These are phyloP conservation scores for Orchestia grillus DNA, from an alignment of 1,140 invertebrate species.

Conservation along the genomic window DNA sequence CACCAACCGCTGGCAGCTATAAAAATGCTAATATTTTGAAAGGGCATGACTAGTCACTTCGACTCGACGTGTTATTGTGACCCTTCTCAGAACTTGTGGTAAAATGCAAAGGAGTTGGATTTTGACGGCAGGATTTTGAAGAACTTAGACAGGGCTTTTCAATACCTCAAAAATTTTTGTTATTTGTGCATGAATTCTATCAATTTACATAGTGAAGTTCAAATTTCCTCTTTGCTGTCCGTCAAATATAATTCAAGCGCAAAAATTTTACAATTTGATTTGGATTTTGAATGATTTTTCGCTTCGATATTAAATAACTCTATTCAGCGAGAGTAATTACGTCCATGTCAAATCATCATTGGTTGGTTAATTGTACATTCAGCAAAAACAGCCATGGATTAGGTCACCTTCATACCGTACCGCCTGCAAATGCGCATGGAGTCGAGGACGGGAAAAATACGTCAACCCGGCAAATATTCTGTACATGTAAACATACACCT, in stretches of 20 bases:
- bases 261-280: not conserved
- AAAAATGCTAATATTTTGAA: conserved; percentile 11
- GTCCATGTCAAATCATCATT: no score
- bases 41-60: not conserved
- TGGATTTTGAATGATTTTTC: not conserved
- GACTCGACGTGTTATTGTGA: not conserved
- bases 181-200: not conserved
- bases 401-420: no score
- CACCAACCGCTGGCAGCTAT: not conserved
- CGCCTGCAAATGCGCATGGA: no score
- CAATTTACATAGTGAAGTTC: not conserved
- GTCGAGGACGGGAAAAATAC: no score
- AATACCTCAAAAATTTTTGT: not conserved
- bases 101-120: not conserved
- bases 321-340: not conserved
- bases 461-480: no score
- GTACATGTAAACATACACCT: no score
- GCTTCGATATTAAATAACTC: not conserved
- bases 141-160: not conserved
- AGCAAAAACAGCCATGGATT: no score
- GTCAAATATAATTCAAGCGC: not conserved
- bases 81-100: not conserved
- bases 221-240: not conserved
- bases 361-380: no score
- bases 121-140: not conserved